Base-by-base conservation (phyloP, 2,797 vertebrate species). In the Helicolenus hilgendorfi region DNA sequence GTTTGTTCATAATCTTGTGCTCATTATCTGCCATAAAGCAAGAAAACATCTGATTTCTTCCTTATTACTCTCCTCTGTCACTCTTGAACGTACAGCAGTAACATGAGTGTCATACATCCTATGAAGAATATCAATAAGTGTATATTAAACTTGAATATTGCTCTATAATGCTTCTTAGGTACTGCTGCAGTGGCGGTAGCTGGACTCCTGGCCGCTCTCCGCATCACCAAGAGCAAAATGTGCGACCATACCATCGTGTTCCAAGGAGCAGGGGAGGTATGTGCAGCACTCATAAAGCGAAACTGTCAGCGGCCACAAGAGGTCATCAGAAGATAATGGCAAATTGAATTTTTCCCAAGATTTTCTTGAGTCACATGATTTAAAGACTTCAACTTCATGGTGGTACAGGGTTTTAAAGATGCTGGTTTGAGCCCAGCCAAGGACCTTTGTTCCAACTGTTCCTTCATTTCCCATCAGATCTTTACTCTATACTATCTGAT, bases 251-350 rank as follows among this genome's bases (percentile, higher is more conserved):
- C 96, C 26, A 90, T 99, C 8, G 92, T 99, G 45, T 99, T 99
- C 94, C 99, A 99, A 95, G 99, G 99, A 85, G 99, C 99, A 87
- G 99, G 99, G 67, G 99, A 99, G 98, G 99, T 99, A 92, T 3
- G 93, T 83, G 41, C 45, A 71, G 2, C 24, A 15, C 27, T n/a
- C 10, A 14, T 27, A 7, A 13, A 60, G 7, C 2, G 0, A 59
- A 1, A 14, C 29, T 13, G 15, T 53, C 33, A 36, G 36, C 15
- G 27, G 26, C 8, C 53, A 49, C 8, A 67, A 67, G 13, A 68
- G 6, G 1, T 65, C 2, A 18, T 18, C 11, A 41, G n/a, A 29
- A 11, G 5, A 62, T 7, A 20, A 56, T 31, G 9, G 2, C 15
- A 31, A 31, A 41, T 31, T n/a, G 0, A 29, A 29, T 72, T 55